Conservation (phyloP, 2,113 vertebrate genomes). For the Silurus glanis region DNA sequence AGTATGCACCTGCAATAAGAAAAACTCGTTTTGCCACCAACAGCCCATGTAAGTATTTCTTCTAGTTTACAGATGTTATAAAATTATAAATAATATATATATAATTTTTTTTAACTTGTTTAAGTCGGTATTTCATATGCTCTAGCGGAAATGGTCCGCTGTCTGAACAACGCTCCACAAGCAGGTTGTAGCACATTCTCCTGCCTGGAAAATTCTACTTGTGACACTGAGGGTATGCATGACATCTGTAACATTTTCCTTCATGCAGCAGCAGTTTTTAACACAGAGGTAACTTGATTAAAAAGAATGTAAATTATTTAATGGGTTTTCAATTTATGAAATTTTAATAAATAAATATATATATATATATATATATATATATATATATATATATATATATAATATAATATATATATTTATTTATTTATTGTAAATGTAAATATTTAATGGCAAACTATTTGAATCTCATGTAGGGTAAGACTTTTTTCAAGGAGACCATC, state of each 20-base stretch:
- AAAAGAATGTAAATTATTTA: neutral
- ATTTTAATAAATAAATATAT: neutral
- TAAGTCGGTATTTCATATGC: neutral
- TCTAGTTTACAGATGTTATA: neutral
- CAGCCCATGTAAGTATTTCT: slow-evolving; percentile 70
- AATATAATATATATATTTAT: too few species aligned
- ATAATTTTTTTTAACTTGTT: neutral
- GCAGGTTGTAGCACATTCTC: slow-evolving; percentile 93
- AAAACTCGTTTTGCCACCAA: slow-evolving; percentile 71
- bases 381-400: neutral
- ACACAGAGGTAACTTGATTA: slow-evolving; percentile 83
- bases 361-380: neutral
- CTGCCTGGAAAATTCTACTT: slow-evolving; percentile 95
- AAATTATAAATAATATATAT: neutral
- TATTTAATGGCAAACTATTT: neutral
- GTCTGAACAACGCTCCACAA: slow-evolving; percentile 82
- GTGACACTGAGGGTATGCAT: slow-evolving; percentile 92
- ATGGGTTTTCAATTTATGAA: neutral
- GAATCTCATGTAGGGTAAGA: slow-evolving; percentile 80
- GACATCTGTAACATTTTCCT: slow-evolving; percentile 94
- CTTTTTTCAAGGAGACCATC: slow-evolving; percentile 94
- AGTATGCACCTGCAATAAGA: slow-evolving; percentile 62
- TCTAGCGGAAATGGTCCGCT: slow-evolving; percentile 87
- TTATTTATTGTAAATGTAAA: neutral
- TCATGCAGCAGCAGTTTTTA: slow-evolving; percentile 88